phyloP scores from a whole-genome alignment of 2,888 invertebrate species.

The Sisyra nigra region DNA sequence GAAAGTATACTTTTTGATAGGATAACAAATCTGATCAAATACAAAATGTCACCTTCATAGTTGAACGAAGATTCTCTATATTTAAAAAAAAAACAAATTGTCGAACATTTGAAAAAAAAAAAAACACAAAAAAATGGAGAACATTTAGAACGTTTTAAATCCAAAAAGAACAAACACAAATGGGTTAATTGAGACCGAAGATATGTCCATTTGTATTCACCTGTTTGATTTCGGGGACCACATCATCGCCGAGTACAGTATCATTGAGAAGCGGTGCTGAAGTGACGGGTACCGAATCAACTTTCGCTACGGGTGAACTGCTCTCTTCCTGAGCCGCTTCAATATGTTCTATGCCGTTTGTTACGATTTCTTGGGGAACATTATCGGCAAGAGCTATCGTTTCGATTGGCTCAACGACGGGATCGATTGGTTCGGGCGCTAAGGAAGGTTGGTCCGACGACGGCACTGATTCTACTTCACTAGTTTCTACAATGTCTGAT shows the following conservation, averaged over 20 bases:
- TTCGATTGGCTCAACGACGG: background rate
- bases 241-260: slow-evolving; percentile 1
- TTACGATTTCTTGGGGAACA: slow-evolving; percentile 1
- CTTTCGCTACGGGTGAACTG: background rate
- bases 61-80: no score
- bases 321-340: slow-evolving; percentile 4
- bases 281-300: slow-evolving; percentile 3
- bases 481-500: background rate
- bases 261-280: slow-evolving; percentile 4
- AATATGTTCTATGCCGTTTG: no score
- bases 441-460: background rate
- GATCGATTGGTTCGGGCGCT: background rate
- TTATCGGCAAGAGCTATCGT: slow-evolving; percentile 1
- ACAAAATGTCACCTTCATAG: no score
- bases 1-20: no score
- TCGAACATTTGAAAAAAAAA: no score
- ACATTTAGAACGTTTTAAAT: no score
- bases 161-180: no score
- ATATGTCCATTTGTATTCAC: slow-evolving; percentile 1
- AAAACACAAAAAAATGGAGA: no score
- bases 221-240: slow-evolving; percentile 5
- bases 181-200: no score
- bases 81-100: no score
- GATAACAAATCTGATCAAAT: no score
- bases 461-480: background rate